phyloP scores from a whole-genome alignment of 2,888 invertebrate species.

The Mythimna pallens region DNA sequence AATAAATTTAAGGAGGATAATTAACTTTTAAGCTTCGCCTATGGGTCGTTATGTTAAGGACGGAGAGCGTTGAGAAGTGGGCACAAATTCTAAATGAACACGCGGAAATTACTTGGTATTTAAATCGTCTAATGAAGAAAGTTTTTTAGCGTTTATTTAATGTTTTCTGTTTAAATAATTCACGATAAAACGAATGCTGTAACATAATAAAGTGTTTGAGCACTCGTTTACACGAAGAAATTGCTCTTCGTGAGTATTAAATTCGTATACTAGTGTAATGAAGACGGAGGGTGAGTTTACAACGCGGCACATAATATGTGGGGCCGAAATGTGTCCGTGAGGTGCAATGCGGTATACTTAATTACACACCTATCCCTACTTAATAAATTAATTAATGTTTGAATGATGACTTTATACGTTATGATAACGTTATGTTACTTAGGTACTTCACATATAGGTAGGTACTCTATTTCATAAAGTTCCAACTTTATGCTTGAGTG shows the following conservation, averaged over 20 bases:
- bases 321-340: constrained; percentile 72
- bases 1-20: constrained; percentile 70
- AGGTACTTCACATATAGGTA: neutral
- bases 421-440: constrained; percentile 24
- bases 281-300: constrained; percentile 70
- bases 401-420: constrained; percentile 62
- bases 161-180: constrained; percentile 46
- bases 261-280: constrained; percentile 73
- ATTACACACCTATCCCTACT: constrained; percentile 78
- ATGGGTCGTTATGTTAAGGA: constrained; percentile 48
- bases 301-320: constrained; percentile 52
- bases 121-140: constrained; percentile 62
- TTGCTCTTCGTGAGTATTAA: constrained; percentile 69
- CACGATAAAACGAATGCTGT: constrained; percentile 35
- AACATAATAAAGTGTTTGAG: constrained; percentile 39
- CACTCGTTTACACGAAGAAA: constrained; percentile 48
- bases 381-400: constrained; percentile 78
- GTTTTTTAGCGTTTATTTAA: constrained; percentile 52
- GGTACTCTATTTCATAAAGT: neutral
- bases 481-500: neutral
- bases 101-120: constrained; percentile 69
- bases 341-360: constrained; percentile 78
- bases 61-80: constrained; percentile 43
- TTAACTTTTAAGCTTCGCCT: constrained; percentile 62
- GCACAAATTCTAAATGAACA: constrained; percentile 52